A percentile compares a stretch with the other conserved stretches of the same genome.
Conservation (phyloP, 2,888 invertebrate species). For the Athripsodes cinereus region DNA sequence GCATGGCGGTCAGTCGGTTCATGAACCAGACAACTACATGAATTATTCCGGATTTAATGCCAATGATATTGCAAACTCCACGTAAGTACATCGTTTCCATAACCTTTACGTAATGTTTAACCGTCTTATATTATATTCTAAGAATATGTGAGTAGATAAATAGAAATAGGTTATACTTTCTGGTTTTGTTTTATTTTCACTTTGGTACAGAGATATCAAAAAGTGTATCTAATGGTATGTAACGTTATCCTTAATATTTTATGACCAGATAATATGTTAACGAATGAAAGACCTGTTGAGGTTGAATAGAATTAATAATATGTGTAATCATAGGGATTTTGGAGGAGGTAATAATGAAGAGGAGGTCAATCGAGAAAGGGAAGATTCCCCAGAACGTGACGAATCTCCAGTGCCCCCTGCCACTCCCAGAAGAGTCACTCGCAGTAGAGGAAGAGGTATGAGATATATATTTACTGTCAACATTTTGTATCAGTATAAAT, state of each 20-base stretch:
- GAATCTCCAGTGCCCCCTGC: slow-evolving; percentile 52
- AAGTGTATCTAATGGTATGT: no score
- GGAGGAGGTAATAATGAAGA: slow-evolving; percentile 33
- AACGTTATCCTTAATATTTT: no score
- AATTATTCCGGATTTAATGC: slow-evolving; percentile 43
- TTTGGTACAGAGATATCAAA: no score
- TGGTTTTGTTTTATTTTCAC: no score
- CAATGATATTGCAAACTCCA: slow-evolving; percentile 36
- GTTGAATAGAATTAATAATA: not conserved
- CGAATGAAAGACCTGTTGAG: not conserved
- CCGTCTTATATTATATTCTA: no score
- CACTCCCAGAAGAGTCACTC: slow-evolving; percentile 57
- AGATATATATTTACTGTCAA: not conserved
- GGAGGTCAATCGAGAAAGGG: slow-evolving; percentile 34
- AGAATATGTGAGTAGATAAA: no score
- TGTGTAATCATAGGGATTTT: slow-evolving; percentile 31
- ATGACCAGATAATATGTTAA: no score
- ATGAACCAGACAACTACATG: slow-evolving; percentile 46
- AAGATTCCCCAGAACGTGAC: slow-evolving; percentile 30
- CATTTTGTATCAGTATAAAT: not conserved
- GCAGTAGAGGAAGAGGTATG: slow-evolving; percentile 52
- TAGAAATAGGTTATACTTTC: no score
- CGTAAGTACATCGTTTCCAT: slow-evolving; percentile 34
- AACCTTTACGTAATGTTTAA: no score
- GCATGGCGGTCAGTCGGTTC: slow-evolving; percentile 47